A percentile compares a stretch with the other conserved stretches of the same genome.
These are phyloP conservation scores for Machimus rusticus DNA, from an alignment of 2,888 invertebrate genomes.

Conservation along the genomic window DNA sequence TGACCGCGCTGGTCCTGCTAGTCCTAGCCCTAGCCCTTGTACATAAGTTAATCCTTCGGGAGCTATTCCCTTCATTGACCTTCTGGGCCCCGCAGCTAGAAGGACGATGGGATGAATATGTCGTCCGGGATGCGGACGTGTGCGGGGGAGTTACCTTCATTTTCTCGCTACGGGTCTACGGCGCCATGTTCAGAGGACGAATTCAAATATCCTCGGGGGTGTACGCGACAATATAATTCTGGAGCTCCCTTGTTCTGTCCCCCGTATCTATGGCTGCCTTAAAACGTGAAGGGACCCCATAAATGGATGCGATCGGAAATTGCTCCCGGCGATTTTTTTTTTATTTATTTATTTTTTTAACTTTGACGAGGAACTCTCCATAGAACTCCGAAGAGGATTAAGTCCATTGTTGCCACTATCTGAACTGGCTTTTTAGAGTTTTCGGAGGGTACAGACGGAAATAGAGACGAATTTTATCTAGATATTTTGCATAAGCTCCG, in stretches of 20 bases:
- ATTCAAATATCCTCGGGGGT: conserved; percentile 23
- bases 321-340: conserved; percentile 28
- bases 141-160: conserved; percentile 8
- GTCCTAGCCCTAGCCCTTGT: not conserved
- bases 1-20: not conserved
- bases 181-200: not conserved
- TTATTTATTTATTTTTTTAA: not conserved
- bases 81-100: conserved; percentile 15
- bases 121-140: not conserved
- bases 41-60: conserved; percentile 30
- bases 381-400: conserved; percentile 10
- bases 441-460: not conserved
- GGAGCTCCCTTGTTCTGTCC: not conserved
- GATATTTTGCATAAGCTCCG: not conserved
- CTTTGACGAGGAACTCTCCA: conserved; percentile 3
- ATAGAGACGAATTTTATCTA: not conserved
- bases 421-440: not conserved
- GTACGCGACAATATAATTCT: conserved; percentile 16
- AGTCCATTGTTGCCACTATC: conserved; percentile 19
- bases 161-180: not conserved
- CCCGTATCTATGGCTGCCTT: not conserved
- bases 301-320: conserved; percentile 43
- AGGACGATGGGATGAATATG: not conserved
- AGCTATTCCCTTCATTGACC: conserved; percentile 41
- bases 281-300: conserved; percentile 8